A percentile compares a stretch with the other conserved stretches of the same genome.
These are phyloP conservation scores for Pipa parva DNA, from an alignment of 2,113 vertebrate species.

Conservation along the genomic window DNA sequence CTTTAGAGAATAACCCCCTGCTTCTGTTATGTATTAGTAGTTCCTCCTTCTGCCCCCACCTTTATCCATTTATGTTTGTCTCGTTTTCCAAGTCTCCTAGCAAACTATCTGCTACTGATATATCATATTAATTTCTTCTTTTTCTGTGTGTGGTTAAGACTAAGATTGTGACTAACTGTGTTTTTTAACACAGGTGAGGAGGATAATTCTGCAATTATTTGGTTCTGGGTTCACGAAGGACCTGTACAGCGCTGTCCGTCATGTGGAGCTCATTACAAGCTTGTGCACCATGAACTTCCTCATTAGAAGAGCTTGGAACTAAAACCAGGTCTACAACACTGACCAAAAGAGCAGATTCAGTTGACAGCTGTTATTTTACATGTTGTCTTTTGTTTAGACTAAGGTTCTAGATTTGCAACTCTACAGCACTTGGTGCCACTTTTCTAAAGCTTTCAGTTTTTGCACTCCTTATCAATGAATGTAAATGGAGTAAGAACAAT, in stretches of 20 bases:
- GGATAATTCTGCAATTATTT: conserved; percentile 56
- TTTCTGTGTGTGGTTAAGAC: too few species aligned
- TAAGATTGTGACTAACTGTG: neutral
- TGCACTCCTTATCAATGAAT: too few species aligned
- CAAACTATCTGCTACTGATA: too few species aligned
- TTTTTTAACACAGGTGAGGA: conserved; percentile 50
- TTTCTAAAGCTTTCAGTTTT: too few species aligned
- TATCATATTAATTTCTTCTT: too few species aligned
- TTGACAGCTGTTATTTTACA: neutral
- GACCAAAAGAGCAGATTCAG: neutral
- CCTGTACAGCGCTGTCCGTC: conserved; percentile 59
- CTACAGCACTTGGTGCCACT: neutral
- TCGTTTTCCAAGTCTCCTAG: too few species aligned
- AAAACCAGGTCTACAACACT: neutral
- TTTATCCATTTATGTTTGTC: too few species aligned
- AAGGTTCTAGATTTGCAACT: neutral
- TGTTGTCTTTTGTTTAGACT: neutral
- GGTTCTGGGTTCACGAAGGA: conserved; percentile 67
- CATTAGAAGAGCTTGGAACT: conserved; percentile 34
- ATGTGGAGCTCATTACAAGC: conserved; percentile 56
- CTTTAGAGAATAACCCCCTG: too few species aligned
- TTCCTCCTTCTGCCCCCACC: too few species aligned
- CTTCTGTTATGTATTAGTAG: too few species aligned
- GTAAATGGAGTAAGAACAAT: too few species aligned
- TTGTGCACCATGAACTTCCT: conserved; percentile 60